These are phyloP conservation scores for Rhinogobius similis DNA, from an alignment of 2,113 vertebrate species.

Conservation along the genomic window DNA sequence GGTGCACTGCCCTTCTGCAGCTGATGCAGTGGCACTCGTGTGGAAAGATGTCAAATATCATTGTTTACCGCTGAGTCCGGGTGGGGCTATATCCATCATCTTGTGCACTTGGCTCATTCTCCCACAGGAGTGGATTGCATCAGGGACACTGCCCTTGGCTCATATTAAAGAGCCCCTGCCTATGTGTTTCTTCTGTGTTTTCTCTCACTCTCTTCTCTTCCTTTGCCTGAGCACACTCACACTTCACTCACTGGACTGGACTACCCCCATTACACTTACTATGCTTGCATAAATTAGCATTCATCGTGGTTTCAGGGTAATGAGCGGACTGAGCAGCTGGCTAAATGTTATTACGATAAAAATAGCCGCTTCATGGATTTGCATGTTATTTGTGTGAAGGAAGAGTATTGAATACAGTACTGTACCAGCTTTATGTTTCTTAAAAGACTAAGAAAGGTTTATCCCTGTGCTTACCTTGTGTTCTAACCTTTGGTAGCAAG, in stretches of 20 bases:
- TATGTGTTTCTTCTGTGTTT: slow-evolving; percentile 46
- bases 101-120: slow-evolving; percentile 59
- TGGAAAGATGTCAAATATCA: slow-evolving; percentile 63
- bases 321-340: slow-evolving; percentile 26
- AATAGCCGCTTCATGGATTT: background rate
- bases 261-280: slow-evolving; percentile 32
- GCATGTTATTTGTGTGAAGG: background rate
- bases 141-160: slow-evolving; percentile 66
- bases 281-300: slow-evolving; percentile 55
- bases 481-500: background rate
- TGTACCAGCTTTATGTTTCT: background rate
- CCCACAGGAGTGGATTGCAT: slow-evolving; percentile 57
- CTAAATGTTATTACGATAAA: slow-evolving; percentile 23
- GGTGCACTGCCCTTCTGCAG: slow-evolving; percentile 28
- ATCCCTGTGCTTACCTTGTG: background rate
- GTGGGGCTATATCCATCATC: slow-evolving; percentile 64
- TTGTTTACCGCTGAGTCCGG: slow-evolving; percentile 47
- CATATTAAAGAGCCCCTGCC: slow-evolving; percentile 54
- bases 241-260: slow-evolving; percentile 23
- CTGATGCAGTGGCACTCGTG: slow-evolving; percentile 43
- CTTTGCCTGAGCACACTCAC: slow-evolving; percentile 41
- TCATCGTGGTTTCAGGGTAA: slow-evolving; percentile 35
- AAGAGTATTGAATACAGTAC: background rate
- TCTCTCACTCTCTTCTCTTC: slow-evolving; percentile 56
- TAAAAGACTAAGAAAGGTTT: background rate